Conservation (phyloP, 2,113 vertebrate genomes). For the Colistium nudipinnis region DNA sequence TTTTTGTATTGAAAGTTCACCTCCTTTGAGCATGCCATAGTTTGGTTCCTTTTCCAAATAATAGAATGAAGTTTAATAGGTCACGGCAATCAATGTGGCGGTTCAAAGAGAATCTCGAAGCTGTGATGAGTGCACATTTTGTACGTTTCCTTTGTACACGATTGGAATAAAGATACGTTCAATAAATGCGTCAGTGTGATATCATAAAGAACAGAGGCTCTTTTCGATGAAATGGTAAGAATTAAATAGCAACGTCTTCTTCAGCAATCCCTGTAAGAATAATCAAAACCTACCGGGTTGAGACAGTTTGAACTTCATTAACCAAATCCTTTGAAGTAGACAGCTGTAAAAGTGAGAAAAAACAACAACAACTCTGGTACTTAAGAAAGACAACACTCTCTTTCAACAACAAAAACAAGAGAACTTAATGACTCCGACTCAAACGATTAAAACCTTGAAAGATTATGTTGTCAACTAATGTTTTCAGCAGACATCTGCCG, state of each 20-base stretch:
- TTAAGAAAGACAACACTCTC: not conserved
- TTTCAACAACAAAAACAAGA: not conserved
- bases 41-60: conserved; percentile 91
- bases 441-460: not conserved
- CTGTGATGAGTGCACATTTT: conserved; percentile 88
- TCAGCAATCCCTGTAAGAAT: not conserved
- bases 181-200: conserved; percentile 34
- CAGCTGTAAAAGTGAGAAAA: not conserved
- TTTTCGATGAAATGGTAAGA: conserved; percentile 20
- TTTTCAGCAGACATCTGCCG: not conserved
- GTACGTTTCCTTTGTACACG: conserved; percentile 90
- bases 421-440: not conserved
- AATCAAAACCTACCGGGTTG: not conserved
- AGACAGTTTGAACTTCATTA: no score
- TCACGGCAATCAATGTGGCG: conserved; percentile 91
- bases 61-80: conserved; percentile 89
- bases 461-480: not conserved
- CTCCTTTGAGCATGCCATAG: conserved; percentile 83
- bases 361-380: not conserved
- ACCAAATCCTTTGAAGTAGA: not conserved
- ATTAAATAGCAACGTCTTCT: not conserved
- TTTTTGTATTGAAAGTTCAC: conserved; percentile 88
- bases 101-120: conserved; percentile 96
- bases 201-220: conserved; percentile 40
- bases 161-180: conserved; percentile 85